phyloP scores from a whole-genome alignment of 2,888 invertebrate species.

The Drosophila rubida region DNA sequence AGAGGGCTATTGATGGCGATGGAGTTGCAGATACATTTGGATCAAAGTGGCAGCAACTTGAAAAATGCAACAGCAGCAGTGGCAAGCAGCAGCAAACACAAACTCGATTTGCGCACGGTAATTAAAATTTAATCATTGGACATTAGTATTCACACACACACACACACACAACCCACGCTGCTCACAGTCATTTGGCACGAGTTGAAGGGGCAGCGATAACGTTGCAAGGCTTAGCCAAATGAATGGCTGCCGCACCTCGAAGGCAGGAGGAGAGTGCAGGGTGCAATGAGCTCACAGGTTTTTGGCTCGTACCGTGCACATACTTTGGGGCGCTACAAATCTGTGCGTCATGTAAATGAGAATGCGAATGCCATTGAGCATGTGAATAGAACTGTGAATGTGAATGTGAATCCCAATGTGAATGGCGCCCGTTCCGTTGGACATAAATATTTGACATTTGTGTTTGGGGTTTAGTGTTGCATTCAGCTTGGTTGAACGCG shows the following conservation, averaged over 20 bases:
- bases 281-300: conserved; percentile 23
- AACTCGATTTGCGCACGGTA: conserved; percentile 76
- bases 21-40: conserved; percentile 34
- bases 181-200: conserved; percentile 37
- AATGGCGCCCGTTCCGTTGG: conserved; percentile 12
- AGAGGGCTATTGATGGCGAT: conserved; percentile 5
- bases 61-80: conserved; percentile 57
- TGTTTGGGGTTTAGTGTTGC: conserved; percentile 29
- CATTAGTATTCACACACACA: conserved; percentile 66
- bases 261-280: not conserved
- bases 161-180: conserved; percentile 5
- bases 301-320: conserved; percentile 26
- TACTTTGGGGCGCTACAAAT: conserved; percentile 29
- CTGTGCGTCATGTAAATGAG: conserved; percentile 40
- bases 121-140: conserved; percentile 81
- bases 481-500: conserved; percentile 12
- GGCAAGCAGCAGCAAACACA: conserved; percentile 45
- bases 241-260: conserved; percentile 23
- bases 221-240: conserved; percentile 41
- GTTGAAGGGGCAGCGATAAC: conserved; percentile 31
- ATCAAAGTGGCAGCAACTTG: conserved; percentile 52
- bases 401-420: not conserved
- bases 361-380: not conserved
- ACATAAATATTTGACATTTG: conserved; percentile 48
- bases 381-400: conserved; percentile 14